Evolutionary conservation across 2,113 vertebrate species (phyloP).

Genomic region (Etheostoma spectabile): DNA sequence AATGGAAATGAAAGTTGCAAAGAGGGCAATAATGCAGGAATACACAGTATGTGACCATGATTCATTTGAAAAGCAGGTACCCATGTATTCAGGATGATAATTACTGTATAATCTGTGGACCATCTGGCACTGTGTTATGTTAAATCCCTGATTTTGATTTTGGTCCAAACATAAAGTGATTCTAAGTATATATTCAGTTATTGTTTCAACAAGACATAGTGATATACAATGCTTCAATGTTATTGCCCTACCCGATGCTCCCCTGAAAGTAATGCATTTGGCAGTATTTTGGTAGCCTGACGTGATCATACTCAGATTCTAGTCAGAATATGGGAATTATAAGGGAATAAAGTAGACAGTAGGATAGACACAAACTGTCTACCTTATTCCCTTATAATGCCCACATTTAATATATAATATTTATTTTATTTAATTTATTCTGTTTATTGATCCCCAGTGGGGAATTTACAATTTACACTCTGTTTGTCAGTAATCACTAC

Average conservation of each 20-base stretch:
- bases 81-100: background rate
- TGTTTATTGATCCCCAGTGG: too few species aligned
- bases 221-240: background rate
- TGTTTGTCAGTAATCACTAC: too few species aligned
- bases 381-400: too few species aligned
- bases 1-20: constrained; percentile 24
- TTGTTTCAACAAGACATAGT: background rate
- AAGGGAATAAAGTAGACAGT: too few species aligned
- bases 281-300: background rate
- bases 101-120: background rate
- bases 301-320: too few species aligned
- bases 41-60: background rate
- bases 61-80: background rate
- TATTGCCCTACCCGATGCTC: too few species aligned
- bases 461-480: too few species aligned
- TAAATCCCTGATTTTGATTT: background rate
- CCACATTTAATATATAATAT: too few species aligned
- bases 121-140: background rate
- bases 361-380: too few species aligned
- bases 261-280: background rate
- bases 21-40: background rate
- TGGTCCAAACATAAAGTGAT: constrained; percentile 5
- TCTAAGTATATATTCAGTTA: background rate
- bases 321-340: too few species aligned
- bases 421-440: too few species aligned